A percentile compares a stretch with the other conserved stretches of the same genome.
These are phyloP conservation scores for Leptocoma aspasia DNA, from an alignment of 2,113 vertebrate species.

Conservation along the genomic window DNA sequence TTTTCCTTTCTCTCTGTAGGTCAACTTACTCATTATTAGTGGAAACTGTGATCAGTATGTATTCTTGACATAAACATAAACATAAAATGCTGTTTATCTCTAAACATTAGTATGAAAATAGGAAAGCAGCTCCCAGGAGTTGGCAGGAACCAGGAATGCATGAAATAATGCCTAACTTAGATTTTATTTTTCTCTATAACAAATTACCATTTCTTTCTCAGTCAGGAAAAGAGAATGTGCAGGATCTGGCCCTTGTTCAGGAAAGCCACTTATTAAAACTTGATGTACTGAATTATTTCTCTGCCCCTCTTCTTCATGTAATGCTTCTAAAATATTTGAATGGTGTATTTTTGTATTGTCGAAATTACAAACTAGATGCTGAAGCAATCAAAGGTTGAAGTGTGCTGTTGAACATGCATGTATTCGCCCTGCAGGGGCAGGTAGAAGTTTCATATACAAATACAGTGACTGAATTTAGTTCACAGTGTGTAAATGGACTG, in stretches of 20 bases:
- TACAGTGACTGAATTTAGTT: constrained; percentile 19
- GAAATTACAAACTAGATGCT: neutral
- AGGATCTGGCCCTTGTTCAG: neutral
- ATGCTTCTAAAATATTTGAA: neutral
- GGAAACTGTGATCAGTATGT: neutral
- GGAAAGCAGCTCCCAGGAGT: neutral
- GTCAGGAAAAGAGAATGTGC: neutral
- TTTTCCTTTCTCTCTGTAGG: neutral
- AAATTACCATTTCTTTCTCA: neutral
- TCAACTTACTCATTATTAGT: neutral
- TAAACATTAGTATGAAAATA: neutral
- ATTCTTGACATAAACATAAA: no score
- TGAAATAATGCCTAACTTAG: neutral
- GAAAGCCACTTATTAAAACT: neutral
- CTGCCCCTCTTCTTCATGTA: neutral
- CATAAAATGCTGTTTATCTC: neutral
- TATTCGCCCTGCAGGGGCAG: neutral
- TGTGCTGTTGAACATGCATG: neutral
- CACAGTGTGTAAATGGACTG: neutral
- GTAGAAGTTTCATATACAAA: constrained; percentile 8
- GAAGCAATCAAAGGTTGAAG: constrained; percentile 24
- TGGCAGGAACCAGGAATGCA: neutral
- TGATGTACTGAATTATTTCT: neutral
- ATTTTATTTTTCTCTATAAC: neutral
- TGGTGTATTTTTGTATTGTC: neutral